Evolutionary conservation across 2,888 invertebrate species (phyloP).

Genomic region (Platycheirus rosarum): DNA sequence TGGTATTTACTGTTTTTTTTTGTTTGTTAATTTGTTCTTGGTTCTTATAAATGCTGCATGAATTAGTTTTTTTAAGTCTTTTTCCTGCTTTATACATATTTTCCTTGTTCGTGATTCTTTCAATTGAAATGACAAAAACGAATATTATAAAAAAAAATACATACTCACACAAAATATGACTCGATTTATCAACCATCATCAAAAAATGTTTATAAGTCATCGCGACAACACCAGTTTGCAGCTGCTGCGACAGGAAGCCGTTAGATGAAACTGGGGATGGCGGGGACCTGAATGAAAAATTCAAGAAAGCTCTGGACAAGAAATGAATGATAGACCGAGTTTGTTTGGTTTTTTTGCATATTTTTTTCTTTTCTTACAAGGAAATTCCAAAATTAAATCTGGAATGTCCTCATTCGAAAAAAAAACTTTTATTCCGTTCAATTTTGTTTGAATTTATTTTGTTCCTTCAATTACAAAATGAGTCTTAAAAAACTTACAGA

Average conservation of each 20-base stretch:
- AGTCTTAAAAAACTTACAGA: constrained; percentile 57
- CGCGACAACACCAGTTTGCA: constrained; percentile 1
- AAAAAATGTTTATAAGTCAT: too few relatives aligned
- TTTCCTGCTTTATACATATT: constrained; percentile 48
- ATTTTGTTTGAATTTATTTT: constrained; percentile 42
- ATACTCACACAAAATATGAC: constrained; percentile 54
- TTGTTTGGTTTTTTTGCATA: constrained; percentile 63
- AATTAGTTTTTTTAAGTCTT: constrained; percentile 6
- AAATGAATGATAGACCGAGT: constrained; percentile 70
- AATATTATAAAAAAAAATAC: constrained; percentile 31
- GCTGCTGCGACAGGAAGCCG: not conserved
- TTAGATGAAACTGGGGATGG: not conserved
- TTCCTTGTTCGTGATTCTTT: constrained; percentile 63
- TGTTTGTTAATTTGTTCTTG: constrained; percentile 51
- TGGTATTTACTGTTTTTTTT: too few relatives aligned
- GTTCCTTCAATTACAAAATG: constrained; percentile 61
- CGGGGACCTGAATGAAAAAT: constrained; percentile 16
- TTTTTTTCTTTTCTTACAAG: constrained; percentile 17
- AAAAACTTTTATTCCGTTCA: constrained; percentile 60
- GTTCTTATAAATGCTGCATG: constrained; percentile 70
- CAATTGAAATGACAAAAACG: constrained; percentile 44
- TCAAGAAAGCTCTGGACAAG: not conserved
- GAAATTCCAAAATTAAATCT: constrained; percentile 31
- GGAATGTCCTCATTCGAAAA: constrained; percentile 43
- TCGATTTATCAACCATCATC: constrained; percentile 45